These are phyloP conservation scores for Mus spretus DNA, from an alignment of 2,797 vertebrate species.

Conservation along the genomic window DNA sequence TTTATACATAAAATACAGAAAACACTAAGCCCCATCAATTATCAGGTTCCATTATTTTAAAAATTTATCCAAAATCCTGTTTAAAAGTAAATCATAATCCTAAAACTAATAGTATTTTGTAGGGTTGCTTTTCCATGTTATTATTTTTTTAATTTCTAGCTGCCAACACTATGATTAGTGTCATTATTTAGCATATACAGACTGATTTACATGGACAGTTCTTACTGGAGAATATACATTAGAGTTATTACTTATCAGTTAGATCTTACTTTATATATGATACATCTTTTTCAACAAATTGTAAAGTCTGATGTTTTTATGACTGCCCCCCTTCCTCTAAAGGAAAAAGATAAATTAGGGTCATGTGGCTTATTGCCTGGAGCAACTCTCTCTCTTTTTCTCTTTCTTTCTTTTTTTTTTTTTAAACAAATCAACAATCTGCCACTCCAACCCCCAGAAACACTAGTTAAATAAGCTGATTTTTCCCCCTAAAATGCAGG, in stretches of 20 bases:
- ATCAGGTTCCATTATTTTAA: background rate
- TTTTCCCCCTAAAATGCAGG: background rate
- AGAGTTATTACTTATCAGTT: background rate
- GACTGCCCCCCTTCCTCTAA: no score
- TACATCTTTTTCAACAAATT: conserved; percentile 10
- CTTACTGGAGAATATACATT: background rate
- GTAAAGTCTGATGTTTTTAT: background rate
- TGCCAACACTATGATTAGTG: no score
- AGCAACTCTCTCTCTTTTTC: no score
- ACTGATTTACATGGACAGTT: background rate
- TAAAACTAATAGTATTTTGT: background rate
- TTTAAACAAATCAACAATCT: no score
- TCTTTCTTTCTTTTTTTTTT: no score
- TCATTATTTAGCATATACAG: background rate
- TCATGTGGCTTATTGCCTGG: no score
- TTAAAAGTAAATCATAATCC: conserved; percentile 36
- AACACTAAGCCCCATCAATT: background rate
- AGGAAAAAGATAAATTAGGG: no score
- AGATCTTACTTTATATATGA: background rate
- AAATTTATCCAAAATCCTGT: background rate
- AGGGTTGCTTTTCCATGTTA: background rate
- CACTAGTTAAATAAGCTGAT: background rate
- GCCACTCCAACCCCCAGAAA: background rate
- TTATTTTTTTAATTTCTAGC: background rate
- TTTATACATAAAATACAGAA: conserved; percentile 15